A percentile compares a stretch with the other conserved stretches of the same genome.
These are phyloP conservation scores for Dinomys branickii DNA, from an alignment of 2,113 vertebrate species.

Conservation along the genomic window DNA sequence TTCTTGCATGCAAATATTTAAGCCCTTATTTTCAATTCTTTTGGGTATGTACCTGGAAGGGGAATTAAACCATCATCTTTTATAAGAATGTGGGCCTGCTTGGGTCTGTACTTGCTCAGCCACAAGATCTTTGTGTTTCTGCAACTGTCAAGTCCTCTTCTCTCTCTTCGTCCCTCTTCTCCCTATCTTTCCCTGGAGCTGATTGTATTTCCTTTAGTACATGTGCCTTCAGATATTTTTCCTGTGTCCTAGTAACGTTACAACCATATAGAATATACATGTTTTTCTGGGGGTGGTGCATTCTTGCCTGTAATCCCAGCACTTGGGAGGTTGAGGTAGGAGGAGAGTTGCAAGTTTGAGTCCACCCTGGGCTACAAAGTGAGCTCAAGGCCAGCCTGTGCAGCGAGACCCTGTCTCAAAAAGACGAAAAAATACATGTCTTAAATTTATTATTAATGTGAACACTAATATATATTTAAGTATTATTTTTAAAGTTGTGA, in stretches of 20 bases:
- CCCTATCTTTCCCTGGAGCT: background rate
- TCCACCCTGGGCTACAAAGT: too few species aligned
- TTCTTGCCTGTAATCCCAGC: too few species aligned
- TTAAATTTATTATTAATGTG: background rate
- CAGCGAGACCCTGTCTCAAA: too few species aligned
- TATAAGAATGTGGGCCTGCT: background rate
- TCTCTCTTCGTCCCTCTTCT: background rate
- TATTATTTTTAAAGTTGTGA: background rate
- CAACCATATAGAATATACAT: background rate
- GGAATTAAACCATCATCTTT: background rate
- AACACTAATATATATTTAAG: background rate
- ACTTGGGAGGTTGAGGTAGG: too few species aligned
- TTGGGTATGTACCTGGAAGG: background rate
- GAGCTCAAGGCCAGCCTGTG: too few species aligned
- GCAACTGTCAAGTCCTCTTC: background rate
- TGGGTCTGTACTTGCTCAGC: background rate
- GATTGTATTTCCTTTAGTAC: background rate
- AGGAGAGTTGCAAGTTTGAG: too few species aligned
- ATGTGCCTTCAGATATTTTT: background rate
- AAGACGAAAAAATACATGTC: too few species aligned
- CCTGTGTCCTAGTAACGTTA: background rate
- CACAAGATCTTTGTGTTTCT: conserved; percentile 5
- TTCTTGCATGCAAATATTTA: background rate
- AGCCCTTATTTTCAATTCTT: conserved; percentile 4
- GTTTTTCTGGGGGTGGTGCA: background rate